These are phyloP conservation scores for Styela clava DNA, from an alignment of 23 tunicate genomes.

Conservation along the genomic window DNA sequence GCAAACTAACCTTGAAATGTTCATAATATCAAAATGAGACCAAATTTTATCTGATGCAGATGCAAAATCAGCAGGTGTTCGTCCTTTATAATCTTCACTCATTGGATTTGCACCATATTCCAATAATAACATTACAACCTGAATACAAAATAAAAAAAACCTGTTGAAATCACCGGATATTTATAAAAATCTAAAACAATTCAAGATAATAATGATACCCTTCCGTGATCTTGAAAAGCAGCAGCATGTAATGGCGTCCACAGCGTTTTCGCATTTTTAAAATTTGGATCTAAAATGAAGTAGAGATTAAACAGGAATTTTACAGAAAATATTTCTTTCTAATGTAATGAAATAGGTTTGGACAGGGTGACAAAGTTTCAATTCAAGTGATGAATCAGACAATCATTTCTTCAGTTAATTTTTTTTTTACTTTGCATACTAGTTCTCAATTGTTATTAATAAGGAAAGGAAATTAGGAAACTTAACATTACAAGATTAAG, in stretches of 20 bases:
- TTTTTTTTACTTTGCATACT: too few relatives aligned
- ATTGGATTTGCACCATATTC: conserved; percentile 46
- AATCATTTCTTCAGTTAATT: too few relatives aligned
- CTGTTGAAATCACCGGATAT: background rate
- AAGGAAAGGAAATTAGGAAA: too few relatives aligned
- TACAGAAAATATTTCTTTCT: background rate
- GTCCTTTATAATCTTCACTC: conserved; percentile 40
- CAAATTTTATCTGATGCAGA: conserved; percentile 55
- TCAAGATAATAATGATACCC: too few relatives aligned
- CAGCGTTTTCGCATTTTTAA: conserved; percentile 34
- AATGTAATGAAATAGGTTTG: too few relatives aligned
- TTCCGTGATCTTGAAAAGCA: conserved; percentile 67
- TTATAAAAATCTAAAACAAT: background rate
- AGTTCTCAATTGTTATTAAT: too few relatives aligned
- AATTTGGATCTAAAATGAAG: conserved; percentile 45
- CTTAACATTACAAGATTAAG: too few relatives aligned
- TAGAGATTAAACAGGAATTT: background rate
- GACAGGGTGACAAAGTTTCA: too few relatives aligned
- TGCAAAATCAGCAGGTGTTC: conserved; percentile 61
- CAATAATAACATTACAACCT: conserved; percentile 44
- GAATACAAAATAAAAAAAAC: background rate
- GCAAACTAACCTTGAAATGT: conserved; percentile 28
- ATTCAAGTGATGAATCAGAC: too few relatives aligned
- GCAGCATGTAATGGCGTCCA: conserved; percentile 85
- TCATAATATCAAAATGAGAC: conserved; percentile 29